Conservation (phyloP, 2,113 vertebrate genomes). For the Colius striatus region DNA sequence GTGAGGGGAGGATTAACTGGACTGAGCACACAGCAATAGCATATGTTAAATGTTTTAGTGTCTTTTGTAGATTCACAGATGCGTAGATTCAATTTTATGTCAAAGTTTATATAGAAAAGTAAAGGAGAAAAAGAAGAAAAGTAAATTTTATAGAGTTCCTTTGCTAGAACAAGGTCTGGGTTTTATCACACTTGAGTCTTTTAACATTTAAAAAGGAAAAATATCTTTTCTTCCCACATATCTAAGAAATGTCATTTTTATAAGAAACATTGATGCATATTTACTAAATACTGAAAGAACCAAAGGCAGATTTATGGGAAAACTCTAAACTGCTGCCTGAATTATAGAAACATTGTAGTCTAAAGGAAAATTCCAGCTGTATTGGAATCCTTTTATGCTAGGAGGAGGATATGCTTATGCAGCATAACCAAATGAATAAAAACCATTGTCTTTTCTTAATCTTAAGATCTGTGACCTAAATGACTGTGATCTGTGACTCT, state of each 20-base stretch:
- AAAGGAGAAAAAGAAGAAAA: not conserved
- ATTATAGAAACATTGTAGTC: not conserved
- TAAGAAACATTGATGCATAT: not conserved
- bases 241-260: not conserved
- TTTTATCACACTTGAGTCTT: not conserved
- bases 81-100: not conserved
- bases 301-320: not conserved
- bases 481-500: not conserved
- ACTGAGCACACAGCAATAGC: not conserved
- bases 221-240: not conserved
- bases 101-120: not conserved
- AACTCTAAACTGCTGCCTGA: not conserved
- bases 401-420: not conserved
- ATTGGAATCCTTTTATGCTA: not conserved
- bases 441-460: conserved; percentile 8
- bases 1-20: not conserved
- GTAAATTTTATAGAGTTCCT: not conserved
- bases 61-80: not conserved
- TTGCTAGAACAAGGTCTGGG: not conserved
- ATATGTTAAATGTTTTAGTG: not conserved
- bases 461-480: conserved; percentile 30
- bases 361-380: not conserved
- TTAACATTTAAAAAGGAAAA: not conserved
- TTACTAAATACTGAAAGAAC: not conserved
- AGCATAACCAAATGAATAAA: conserved; percentile 36